These are phyloP conservation scores for Leptonema lineaticorne DNA, from an alignment of 1,140 invertebrate species.

Conservation along the genomic window DNA sequence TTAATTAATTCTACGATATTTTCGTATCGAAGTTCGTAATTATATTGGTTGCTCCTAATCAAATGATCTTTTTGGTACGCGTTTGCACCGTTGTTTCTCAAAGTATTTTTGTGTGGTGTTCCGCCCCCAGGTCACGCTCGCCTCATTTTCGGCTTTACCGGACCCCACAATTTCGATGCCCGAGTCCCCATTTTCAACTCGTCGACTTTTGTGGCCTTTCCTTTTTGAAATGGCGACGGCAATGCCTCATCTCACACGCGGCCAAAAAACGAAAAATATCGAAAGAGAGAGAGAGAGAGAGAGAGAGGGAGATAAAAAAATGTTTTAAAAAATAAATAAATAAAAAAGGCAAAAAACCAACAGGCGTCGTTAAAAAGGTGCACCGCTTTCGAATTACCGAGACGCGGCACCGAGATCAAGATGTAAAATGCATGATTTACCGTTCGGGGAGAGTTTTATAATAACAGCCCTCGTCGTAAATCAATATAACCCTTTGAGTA, in stretches of 20 bases:
- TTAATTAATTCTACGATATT: not conserved
- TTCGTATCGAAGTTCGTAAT: not conserved
- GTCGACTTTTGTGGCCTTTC: not conserved
- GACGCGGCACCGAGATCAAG: conserved; percentile 8
- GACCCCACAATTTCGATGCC: conserved; percentile 28
- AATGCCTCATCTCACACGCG: not conserved
- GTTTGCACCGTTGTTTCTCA: conserved; percentile 8
- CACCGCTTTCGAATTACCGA: conserved; percentile 9
- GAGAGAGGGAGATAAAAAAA: too few species aligned
- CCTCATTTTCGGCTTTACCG: conserved; percentile 29
- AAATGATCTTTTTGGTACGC: not conserved
- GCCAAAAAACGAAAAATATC: not conserved
- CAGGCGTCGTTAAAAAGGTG: not conserved
- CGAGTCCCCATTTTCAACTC: conserved; percentile 27
- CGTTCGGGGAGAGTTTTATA: conserved; percentile 19
- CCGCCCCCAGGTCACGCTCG: conserved; percentile 25
- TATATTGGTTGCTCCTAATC: not conserved
- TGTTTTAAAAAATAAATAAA: too few species aligned
- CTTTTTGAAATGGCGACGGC: not conserved
- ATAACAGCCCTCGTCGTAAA: conserved; percentile 24
- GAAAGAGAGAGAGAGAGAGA: too few species aligned
- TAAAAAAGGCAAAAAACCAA: not conserved
- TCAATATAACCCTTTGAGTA: conserved; percentile 6
- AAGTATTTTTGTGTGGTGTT: conserved; percentile 15
- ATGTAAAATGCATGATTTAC: conserved; percentile 30